Base-by-base conservation (phyloP, 2,888 invertebrate genomes). In the Xylophagus ater region DNA sequence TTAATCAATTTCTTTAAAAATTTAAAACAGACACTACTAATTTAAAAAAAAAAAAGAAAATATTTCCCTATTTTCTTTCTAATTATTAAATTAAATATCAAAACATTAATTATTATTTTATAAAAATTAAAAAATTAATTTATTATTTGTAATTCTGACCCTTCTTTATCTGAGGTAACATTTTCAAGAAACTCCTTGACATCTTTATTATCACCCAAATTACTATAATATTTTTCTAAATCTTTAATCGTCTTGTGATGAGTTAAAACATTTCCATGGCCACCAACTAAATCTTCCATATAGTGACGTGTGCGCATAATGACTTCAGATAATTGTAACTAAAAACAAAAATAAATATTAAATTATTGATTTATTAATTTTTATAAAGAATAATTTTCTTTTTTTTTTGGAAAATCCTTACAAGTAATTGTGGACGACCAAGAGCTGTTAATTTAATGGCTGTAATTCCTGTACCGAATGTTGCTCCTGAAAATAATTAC, bases 311-410 rank as follows among this genome's bases (percentile, higher is more conserved):
- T 87, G 53, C 90, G 80, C 75, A 89, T 90, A 52, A 98, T 90
- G 53, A 96, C 96, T 69, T 97, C 96, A 6, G 94, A 96, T 49
- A 96, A 69, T 76, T 96, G 94, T 49, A 97, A 75, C 94, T 96
- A 69, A 62, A 53, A 49, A 43, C 14, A 28, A 5, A 18, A 29
- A 33, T 12, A 29, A 28, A 7, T 26, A 36, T 37, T 29, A 32
- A 25, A 34, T 14, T 10, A 12, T 19, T 28, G 26, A 18, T 23
- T 17, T 17, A 13, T 7, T 20, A 21, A 3, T n/a, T 17, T 23
- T n/a, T 10, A 24, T 12, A 25, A 25, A 34, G 21, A 12, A 8
- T 20, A 14, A 15, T 23, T 35, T 15, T 30, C 23, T 36, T 32
- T 32, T 14, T 10, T 28, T 7, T 28, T 28, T 12, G 8, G 12